Conservation (phyloP, 2,797 vertebrate species). For the Oryzias dopingdopingensis region DNA sequence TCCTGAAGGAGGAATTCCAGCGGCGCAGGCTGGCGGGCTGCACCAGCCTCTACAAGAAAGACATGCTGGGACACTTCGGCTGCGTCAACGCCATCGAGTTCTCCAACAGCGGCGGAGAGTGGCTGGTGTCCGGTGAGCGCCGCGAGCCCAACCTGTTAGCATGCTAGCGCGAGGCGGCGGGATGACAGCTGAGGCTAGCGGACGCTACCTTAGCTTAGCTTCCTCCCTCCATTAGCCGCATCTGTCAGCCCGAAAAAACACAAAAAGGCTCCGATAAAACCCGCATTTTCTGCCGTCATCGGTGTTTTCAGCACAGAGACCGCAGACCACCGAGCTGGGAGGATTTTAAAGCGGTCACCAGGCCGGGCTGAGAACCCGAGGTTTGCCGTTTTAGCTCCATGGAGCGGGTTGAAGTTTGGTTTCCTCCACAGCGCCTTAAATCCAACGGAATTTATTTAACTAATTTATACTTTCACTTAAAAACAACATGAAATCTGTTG, state of each 20-base stretch:
- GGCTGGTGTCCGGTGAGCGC: constrained; percentile 95
- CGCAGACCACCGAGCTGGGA: no score
- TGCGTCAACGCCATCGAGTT: constrained; percentile 99
- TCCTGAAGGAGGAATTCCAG: constrained; percentile 95
- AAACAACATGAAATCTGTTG: no score
- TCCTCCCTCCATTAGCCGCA: constrained; percentile 21
- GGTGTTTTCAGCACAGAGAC: no score
- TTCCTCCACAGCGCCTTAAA: no score
- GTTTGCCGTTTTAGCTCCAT: no score
- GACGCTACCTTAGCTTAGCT: constrained; percentile 53
- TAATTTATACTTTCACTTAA: no score
- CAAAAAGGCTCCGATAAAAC: not conserved
- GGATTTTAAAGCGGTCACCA: no score
- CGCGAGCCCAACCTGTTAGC: constrained; percentile 45
- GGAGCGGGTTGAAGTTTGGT: no score
- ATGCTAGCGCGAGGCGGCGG: constrained; percentile 51
- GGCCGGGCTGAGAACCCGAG: no score
- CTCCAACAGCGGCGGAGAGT: constrained; percentile 96
- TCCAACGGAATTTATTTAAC: no score
- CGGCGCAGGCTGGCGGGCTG: constrained; percentile 89
- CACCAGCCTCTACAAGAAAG: constrained; percentile 93
- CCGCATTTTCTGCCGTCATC: no score
- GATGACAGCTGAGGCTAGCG: constrained; percentile 43
- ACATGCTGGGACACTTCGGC: constrained; percentile 97
- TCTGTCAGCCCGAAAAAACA: constrained; percentile 27